Evolutionary conservation across 2,797 vertebrate species (phyloP).

Genomic region (Enteromius paludinosus): DNA sequence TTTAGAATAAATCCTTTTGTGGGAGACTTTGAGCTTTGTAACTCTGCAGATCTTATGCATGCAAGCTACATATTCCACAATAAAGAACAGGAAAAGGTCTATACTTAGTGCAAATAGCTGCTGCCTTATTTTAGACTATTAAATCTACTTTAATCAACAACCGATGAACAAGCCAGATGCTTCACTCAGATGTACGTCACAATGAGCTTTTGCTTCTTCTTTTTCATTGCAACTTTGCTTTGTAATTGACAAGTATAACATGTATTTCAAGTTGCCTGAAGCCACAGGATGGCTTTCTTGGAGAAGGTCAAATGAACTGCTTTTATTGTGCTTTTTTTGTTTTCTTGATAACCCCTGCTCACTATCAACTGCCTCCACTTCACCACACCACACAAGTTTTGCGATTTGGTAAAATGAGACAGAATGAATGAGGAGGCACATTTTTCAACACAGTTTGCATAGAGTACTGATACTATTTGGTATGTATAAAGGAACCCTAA

Average conservation of each 20-base stretch:
- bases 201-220: neutral
- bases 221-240: neutral
- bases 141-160: no score
- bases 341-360: neutral
- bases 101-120: no score
- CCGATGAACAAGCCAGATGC: neutral
- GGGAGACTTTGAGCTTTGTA: no score
- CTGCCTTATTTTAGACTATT: no score
- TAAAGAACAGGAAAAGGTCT: no score
- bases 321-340: conserved; percentile 16
- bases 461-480: neutral
- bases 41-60: no score
- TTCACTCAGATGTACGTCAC: conserved; percentile 7
- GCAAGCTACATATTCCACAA: no score
- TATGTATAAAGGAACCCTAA: neutral
- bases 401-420: neutral
- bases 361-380: neutral
- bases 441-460: neutral
- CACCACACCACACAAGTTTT: conserved; percentile 10
- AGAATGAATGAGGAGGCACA: neutral
- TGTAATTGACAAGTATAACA: neutral
- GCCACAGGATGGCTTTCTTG: conserved; percentile 2
- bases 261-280: neutral
- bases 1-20: no score
- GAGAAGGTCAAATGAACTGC: neutral